phyloP scores from a whole-genome alignment of 2,888 invertebrate species.

The Heteropelma amictum region DNA sequence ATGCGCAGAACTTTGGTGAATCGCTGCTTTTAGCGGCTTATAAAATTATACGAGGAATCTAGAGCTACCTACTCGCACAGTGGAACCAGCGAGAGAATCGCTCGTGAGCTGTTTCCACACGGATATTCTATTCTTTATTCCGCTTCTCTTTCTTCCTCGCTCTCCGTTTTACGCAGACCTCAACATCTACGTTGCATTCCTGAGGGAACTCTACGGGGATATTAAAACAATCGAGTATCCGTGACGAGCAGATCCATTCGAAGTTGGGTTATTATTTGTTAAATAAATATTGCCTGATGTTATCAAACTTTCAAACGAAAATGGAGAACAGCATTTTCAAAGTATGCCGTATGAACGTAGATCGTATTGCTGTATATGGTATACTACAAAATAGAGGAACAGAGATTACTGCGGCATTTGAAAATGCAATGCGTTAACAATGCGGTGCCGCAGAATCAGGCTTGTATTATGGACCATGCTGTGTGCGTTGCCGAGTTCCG shows the following conservation, averaged over 20 bases:
- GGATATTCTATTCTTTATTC: conserved; percentile 38
- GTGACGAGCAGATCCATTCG: not conserved
- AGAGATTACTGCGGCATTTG: conserved; percentile 29
- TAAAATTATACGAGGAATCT: conserved; percentile 51
- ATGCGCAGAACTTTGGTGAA: conserved; percentile 25
- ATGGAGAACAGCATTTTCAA: conserved; percentile 16
- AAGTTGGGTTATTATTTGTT: conserved; percentile 27
- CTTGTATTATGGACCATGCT: not conserved
- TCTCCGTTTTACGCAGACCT: conserved; percentile 7
- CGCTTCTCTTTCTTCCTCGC: conserved; percentile 7
- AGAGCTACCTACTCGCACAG: conserved; percentile 5
- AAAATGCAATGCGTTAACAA: conserved; percentile 29
- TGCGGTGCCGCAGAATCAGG: conserved; percentile 1
- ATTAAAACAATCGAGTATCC: conserved; percentile 44
- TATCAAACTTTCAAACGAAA: conserved; percentile 28
- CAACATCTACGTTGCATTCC: conserved; percentile 3
- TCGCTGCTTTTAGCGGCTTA: conserved; percentile 55
- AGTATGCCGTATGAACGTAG: not conserved
- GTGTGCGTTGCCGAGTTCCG: not conserved
- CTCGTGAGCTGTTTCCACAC: conserved; percentile 27
- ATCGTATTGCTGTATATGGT: not conserved
- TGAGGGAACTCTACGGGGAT: conserved; percentile 3
- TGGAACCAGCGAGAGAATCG: conserved; percentile 28
- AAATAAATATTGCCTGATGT: conserved; percentile 19
- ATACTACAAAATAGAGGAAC: too few relatives aligned